Evolutionary conservation across 2,113 vertebrate genomes (phyloP).

Genomic region (Rutilus rutilus): DNA sequence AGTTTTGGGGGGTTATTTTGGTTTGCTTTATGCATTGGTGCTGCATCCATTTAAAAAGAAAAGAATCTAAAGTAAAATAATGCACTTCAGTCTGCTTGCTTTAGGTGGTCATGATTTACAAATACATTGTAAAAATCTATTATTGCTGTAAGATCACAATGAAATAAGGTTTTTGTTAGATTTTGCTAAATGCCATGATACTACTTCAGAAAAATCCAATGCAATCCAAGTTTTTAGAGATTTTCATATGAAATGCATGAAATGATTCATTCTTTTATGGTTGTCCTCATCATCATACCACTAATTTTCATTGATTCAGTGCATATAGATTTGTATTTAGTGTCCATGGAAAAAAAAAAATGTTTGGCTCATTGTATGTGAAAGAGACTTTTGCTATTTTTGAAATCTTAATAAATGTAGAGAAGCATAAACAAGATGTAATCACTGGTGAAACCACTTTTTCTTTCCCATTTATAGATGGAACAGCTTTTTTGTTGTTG

Average conservation of each 20-base stretch:
- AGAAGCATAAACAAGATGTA: background rate
- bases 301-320: constrained; percentile 16
- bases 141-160: background rate
- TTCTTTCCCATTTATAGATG: background rate
- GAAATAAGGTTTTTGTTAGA: background rate
- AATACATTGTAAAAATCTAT: background rate
- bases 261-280: constrained; percentile 1
- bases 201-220: constrained; percentile 9
- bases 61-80: background rate
- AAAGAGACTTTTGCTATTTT: constrained; percentile 29
- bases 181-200: constrained; percentile 15
- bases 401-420: constrained; percentile 25
- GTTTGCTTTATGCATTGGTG: constrained; percentile 7
- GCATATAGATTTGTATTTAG: constrained; percentile 11
- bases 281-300: constrained; percentile 16
- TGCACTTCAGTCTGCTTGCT: constrained; percentile 22
- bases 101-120: constrained; percentile 10
- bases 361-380: constrained; percentile 33
- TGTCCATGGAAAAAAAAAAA: background rate
- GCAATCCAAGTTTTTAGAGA: background rate
- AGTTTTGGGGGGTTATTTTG: constrained; percentile 4
- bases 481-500: background rate
- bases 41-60: background rate
- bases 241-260: constrained; percentile 11
- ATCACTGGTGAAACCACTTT: background rate